These are phyloP conservation scores for Petrocephalus schoutedeni DNA, from an alignment of 2,797 vertebrate genomes.

Conservation along the genomic window DNA sequence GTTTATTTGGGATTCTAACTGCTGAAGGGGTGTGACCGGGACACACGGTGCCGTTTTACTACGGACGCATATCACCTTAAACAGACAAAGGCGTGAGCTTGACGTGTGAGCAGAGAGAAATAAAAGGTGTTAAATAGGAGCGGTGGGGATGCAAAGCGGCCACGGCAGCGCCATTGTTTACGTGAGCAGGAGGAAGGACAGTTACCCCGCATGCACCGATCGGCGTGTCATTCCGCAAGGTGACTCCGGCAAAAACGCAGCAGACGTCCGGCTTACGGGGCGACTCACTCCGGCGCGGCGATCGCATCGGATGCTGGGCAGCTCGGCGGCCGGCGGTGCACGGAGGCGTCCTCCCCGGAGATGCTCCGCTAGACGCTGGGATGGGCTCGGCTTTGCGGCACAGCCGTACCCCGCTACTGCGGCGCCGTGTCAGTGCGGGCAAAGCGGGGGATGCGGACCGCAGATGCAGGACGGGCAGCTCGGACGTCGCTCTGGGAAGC, in stretches of 20 bases:
- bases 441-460: not conserved
- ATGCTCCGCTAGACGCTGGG: not conserved
- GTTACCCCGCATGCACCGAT: not conserved
- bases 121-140: not conserved
- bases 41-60: not conserved
- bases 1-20: not conserved
- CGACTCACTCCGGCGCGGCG: not conserved
- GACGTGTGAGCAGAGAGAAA: not conserved
- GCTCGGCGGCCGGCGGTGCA: not conserved
- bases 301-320: not conserved
- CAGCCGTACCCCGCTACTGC: not conserved
- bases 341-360: not conserved
- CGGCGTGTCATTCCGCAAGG: not conserved
- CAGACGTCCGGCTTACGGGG: not conserved
- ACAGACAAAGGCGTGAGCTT: not conserved
- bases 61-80: not conserved
- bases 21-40: not conserved
- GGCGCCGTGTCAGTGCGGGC: not conserved
- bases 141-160: not conserved
- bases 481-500: not conserved
- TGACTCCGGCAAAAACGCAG: not conserved
- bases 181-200: not conserved
- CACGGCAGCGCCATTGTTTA: not conserved
- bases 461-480: not conserved
- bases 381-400: not conserved